Evolutionary conservation across 1,140 invertebrate genomes (phyloP).

Genomic region (Polypedilum vanderplanki): DNA sequence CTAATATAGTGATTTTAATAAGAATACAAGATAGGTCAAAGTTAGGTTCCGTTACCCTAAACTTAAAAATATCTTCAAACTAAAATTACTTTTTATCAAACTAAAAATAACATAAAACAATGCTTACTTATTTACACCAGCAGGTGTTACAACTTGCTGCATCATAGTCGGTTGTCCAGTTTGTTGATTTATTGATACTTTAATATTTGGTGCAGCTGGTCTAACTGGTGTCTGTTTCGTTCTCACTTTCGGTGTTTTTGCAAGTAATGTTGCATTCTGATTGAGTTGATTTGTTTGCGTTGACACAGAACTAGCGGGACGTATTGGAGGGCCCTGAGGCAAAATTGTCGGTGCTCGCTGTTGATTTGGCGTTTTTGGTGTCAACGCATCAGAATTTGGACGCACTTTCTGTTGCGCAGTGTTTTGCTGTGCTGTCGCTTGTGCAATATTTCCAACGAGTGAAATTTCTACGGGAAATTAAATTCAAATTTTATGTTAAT

Average conservation of each 20-base stretch:
- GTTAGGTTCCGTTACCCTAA: too few relatives aligned
- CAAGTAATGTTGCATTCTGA: conserved; percentile 39
- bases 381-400: background rate
- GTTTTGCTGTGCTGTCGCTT: conserved; percentile 31
- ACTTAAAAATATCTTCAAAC: background rate
- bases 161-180: conserved; percentile 42
- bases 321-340: conserved; percentile 54
- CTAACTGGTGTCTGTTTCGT: conserved; percentile 48
- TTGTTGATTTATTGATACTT: conserved; percentile 47
- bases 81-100: background rate
- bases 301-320: conserved; percentile 66
- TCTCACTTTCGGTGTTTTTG: conserved; percentile 38
- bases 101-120: background rate
- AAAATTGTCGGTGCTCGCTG: conserved; percentile 46
- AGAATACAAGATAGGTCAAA: too few relatives aligned
- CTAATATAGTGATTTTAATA: too few relatives aligned
- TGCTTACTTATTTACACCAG: conserved; percentile 41
- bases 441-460: conserved; percentile 10
- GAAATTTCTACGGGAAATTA: conserved; percentile 2
- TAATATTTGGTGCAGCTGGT: conserved; percentile 51
- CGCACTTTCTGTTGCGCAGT: conserved; percentile 32
- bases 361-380: conserved; percentile 33
- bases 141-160: conserved; percentile 43
- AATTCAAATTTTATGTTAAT: conserved; percentile 6
- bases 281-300: conserved; percentile 56